Evolutionary conservation across 2,113 vertebrate genomes (phyloP), one percentile per base, ranked within the genome.

Genomic region (Larimichthys crocea): DNA sequence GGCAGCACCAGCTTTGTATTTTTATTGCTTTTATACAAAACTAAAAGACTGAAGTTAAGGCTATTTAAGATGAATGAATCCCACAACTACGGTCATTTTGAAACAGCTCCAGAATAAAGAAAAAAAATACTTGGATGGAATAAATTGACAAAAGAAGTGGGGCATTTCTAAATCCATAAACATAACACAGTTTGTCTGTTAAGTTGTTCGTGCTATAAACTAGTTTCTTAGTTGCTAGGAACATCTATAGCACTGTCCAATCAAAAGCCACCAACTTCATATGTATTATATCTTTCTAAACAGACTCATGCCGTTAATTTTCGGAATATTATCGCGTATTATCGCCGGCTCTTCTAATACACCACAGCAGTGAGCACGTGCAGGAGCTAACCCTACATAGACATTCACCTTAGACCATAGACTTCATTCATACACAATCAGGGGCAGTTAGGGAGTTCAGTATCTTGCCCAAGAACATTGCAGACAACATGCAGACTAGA

Each of bases 1-100:
- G 48, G 55, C 31, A 79, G 17, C 5, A n/a, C 24, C 29, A 55
- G 17, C 67, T 73, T 72, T 77, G 22, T 9, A 22, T n/a, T 20
- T 24, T 22, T 6, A 9, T 57, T 29, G 22, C 15, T 63, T 9
- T 19, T 4, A 31, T 59, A 53, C 15, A n/a, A 4, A 59, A 52
- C 10, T 40, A 35, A n/a, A n/a, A 57, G 17, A 50, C 0, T 57
- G 12, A 52, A 19, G 22, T 46, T 48, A 42, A 55, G 46, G 10
- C 5, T 35, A 14, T 60, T 46, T 19, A 29, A 46, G 16, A 42
- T n/a, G 26, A 44, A 46, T 35, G 6, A 15, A 44, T 1, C 44
- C 20, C 35, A n/a, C 46, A 40, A n/a, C 57, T 31, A 3, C 4
- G 20, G 1, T n/a, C 9, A 10, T 68, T 62, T 40, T 64, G 29